Evolutionary conservation across 2,888 invertebrate genomes (phyloP).

Genomic region (Chelonus formosanus): DNA sequence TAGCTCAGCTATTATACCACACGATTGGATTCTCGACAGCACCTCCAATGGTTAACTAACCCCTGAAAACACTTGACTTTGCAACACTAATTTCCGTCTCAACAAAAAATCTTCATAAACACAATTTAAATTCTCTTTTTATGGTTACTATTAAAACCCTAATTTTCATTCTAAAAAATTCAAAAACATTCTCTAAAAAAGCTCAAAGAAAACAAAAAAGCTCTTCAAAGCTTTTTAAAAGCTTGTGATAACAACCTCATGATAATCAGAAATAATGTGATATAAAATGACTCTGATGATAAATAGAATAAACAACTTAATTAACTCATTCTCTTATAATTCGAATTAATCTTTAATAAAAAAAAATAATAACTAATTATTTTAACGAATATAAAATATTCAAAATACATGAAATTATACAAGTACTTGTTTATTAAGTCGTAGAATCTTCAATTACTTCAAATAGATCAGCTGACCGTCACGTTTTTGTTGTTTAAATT

Average conservation of each 20-base stretch:
- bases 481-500: too few relatives aligned
- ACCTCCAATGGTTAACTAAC: conserved; percentile 33
- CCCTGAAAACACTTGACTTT: conserved; percentile 21
- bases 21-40: conserved; percentile 51
- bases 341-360: not conserved
- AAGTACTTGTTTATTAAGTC: not conserved
- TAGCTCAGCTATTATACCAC: conserved; percentile 51
- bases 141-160: not conserved
- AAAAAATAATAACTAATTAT: not conserved
- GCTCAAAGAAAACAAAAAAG: too few relatives aligned
- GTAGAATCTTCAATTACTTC: too few relatives aligned
- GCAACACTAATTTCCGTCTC: conserved; percentile 8
- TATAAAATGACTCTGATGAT: too few relatives aligned
- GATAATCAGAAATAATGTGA: too few relatives aligned
- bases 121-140: not conserved
- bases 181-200: too few relatives aligned
- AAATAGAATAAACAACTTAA: too few relatives aligned
- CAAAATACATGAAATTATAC: not conserved
- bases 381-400: too few relatives aligned
- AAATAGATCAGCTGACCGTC: too few relatives aligned
- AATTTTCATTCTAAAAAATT: not conserved
- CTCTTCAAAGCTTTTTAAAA: too few relatives aligned
- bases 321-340: too few relatives aligned
- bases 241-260: too few relatives aligned
- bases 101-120: conserved; percentile 7